phyloP scores from a whole-genome alignment of 2,888 invertebrate species.

The Mimachlamys varia region DNA sequence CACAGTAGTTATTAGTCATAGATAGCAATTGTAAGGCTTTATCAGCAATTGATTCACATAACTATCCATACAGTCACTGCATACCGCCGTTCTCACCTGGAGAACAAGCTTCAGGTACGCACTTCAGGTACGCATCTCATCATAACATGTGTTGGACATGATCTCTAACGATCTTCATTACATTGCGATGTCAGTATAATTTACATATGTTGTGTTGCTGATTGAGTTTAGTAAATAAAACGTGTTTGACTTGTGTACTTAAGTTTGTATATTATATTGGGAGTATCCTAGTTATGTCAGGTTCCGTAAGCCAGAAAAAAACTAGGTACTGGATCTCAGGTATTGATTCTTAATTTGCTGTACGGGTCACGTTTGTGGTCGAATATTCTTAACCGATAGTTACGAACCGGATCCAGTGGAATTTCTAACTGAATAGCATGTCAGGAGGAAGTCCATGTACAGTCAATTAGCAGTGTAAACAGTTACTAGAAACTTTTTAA shows the following conservation, averaged over 20 bases:
- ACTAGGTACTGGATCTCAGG: background rate
- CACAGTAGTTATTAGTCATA: conserved; percentile 24
- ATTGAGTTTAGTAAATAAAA: background rate
- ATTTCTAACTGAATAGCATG: background rate
- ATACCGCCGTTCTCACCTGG: background rate
- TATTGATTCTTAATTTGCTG: background rate
- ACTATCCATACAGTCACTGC: background rate
- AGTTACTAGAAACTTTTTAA: background rate
- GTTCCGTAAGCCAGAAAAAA: background rate
- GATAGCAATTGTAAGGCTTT: conserved; percentile 17
- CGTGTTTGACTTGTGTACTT: conserved; percentile 17
- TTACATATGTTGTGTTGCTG: background rate
- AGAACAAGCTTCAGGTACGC: background rate
- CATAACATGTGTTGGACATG: background rate
- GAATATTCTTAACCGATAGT: background rate
- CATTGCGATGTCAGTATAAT: background rate
- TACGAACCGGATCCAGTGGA: background rate
- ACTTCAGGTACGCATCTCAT: background rate
- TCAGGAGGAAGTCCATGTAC: background rate
- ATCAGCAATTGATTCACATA: conserved; percentile 15
- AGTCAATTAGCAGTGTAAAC: background rate
- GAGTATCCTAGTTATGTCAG: background rate
- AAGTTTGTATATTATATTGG: background rate
- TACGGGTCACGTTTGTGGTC: background rate
- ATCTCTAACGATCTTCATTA: background rate